Percentiles rank a stretch among this genome's conserved stretches.
Conservation (phyloP, 2,888 invertebrate genomes). For the Apodemia mormo region DNA sequence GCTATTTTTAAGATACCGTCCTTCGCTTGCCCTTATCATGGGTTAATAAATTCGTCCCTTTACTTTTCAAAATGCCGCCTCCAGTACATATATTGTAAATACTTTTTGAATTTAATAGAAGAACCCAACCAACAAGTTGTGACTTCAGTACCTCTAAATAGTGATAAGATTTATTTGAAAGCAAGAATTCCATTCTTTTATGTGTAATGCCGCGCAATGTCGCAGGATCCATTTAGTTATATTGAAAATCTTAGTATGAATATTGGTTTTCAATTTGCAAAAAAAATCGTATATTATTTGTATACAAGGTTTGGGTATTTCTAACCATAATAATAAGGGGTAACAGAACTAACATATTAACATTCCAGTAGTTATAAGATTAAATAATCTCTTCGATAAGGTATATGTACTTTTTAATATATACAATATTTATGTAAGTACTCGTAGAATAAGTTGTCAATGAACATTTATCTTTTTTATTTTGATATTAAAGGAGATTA, state of each 20-base stretch:
- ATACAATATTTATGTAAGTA: slow-evolving; percentile 45
- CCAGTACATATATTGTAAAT: background rate
- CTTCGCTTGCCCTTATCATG: slow-evolving; percentile 5
- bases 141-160: background rate
- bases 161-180: slow-evolving; percentile 5
- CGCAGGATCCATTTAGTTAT: background rate
- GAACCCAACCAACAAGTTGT: slow-evolving; percentile 4
- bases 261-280: slow-evolving; percentile 23
- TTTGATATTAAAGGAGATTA: slow-evolving; percentile 63
- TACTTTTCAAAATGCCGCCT: slow-evolving; percentile 8
- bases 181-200: background rate
- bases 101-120: background rate
- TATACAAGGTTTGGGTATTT: slow-evolving; percentile 67
- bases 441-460: slow-evolving; percentile 40
- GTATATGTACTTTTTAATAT: slow-evolving; percentile 39
- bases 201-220: background rate
- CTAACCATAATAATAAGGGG: slow-evolving; percentile 73
- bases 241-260: background rate
- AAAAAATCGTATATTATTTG: slow-evolving; percentile 46
- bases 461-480: slow-evolving; percentile 40
- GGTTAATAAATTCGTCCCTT: slow-evolving; percentile 9
- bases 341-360: slow-evolving; percentile 67
- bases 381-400: slow-evolving; percentile 62
- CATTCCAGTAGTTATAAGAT: slow-evolving; percentile 72
- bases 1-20: slow-evolving; percentile 15